Percentiles rank a stretch among this genome's conserved stretches.
phyloP scores from a whole-genome alignment of 2,113 vertebrate genomes.

The Thalassarche chlororhynchos region DNA sequence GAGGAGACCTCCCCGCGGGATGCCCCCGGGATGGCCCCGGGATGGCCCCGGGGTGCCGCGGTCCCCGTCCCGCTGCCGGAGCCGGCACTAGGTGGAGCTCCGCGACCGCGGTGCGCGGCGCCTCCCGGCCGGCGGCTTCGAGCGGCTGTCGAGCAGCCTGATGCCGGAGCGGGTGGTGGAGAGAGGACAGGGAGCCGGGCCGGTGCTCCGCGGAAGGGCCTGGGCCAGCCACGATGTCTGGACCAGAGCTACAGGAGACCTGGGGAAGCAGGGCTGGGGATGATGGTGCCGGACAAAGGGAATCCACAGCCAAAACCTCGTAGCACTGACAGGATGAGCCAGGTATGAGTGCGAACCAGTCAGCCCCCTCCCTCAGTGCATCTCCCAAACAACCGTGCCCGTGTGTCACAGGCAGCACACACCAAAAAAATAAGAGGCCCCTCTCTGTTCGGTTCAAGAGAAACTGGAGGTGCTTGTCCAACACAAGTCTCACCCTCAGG shows the following conservation, averaged over 20 bases:
- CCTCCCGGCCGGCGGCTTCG: not conserved
- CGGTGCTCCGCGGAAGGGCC: fast-evolving
- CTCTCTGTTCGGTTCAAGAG: fast-evolving
- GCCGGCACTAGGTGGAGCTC: conserved; percentile 43
- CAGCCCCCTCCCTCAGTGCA: fast-evolving
- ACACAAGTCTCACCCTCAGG: fast-evolving
- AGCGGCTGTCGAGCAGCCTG: fast-evolving
- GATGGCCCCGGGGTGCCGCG: not conserved
- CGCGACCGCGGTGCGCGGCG: not conserved
- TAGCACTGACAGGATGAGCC: fast-evolving
- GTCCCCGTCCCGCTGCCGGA: not conserved
- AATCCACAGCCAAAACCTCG: not conserved
- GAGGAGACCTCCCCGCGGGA: fast-evolving
- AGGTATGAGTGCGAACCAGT: fast-evolving
- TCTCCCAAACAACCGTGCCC: fast-evolving
- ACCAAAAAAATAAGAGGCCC: fast-evolving
- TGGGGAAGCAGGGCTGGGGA: fast-evolving
- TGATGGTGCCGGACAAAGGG: not conserved
- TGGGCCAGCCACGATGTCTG: fast-evolving
- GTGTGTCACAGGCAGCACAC: not conserved
- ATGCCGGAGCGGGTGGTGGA: fast-evolving
- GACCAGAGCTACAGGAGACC: fast-evolving
- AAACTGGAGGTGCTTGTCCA: not conserved
- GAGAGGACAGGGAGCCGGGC: fast-evolving
- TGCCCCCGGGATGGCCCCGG: not conserved